These are phyloP conservation scores for Hydroisotoma schaefferi DNA, from an alignment of 2,888 invertebrate species.

Conservation along the genomic window DNA sequence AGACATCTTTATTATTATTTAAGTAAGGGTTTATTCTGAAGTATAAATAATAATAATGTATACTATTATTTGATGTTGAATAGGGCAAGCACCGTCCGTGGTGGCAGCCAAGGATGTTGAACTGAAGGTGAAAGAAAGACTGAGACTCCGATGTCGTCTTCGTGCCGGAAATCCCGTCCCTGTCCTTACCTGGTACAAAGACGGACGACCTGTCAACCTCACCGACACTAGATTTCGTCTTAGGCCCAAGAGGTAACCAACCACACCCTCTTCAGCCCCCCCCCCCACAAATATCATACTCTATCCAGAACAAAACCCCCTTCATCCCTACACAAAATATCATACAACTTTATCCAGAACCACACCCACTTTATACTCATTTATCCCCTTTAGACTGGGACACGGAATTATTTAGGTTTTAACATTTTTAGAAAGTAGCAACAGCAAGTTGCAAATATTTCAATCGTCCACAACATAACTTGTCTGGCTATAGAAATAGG, in stretches of 20 bases:
- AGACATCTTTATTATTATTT: too few species aligned
- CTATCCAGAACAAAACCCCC: not conserved
- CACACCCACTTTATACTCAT: not conserved
- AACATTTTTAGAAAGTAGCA: too few species aligned
- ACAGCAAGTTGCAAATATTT: too few species aligned
- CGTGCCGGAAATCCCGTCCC: slow-evolving; percentile 49
- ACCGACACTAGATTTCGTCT: slow-evolving; percentile 46
- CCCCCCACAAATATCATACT: not conserved
- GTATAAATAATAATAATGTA: too few species aligned
- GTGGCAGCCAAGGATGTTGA: slow-evolving; percentile 44
- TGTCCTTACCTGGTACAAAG: slow-evolving; percentile 49
- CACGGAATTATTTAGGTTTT: too few species aligned
- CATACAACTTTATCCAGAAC: too few species aligned
- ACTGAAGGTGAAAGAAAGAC: slow-evolving; percentile 46
- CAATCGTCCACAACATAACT: too few species aligned
- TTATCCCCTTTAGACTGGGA: too few species aligned
- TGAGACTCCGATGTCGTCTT: slow-evolving; percentile 47
- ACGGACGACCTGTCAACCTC: slow-evolving; percentile 48
- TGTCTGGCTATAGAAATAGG: too few species aligned
- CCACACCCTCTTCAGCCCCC: not conserved
- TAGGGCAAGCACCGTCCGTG: slow-evolving; percentile 48
- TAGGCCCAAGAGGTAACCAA: slow-evolving; percentile 45
- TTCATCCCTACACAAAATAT: not conserved
- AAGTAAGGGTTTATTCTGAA: too few species aligned
- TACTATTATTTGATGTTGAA: too few species aligned